phyloP scores from a whole-genome alignment of 2,888 invertebrate species.

The Polyommatus iphigenia region DNA sequence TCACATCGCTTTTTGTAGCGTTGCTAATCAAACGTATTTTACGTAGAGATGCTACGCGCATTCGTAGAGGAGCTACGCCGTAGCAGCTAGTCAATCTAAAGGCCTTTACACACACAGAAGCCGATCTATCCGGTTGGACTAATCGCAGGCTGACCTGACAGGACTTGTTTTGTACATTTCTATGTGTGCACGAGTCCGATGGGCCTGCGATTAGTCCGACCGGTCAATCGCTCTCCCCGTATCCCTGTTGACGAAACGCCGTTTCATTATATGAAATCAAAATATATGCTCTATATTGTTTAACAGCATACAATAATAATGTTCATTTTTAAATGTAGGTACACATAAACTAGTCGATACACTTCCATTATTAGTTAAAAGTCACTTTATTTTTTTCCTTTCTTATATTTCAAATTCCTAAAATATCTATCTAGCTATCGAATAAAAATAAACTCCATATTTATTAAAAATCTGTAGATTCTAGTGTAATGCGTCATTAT shows the following conservation, averaged over 20 bases:
- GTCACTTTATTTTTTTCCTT: not conserved
- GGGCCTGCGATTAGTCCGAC: not conserved
- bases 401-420: not conserved
- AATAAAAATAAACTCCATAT: not conserved
- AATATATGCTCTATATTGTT: not conserved
- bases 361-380: not conserved
- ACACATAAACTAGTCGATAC: not conserved
- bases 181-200: not conserved
- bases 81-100: not conserved
- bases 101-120: not conserved
- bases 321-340: not conserved
- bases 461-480: not conserved
- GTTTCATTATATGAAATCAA: not conserved
- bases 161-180: not conserved
- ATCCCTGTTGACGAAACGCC: not conserved
- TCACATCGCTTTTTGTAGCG: not conserved
- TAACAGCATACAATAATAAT: not conserved
- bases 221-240: not conserved
- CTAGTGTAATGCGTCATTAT: not conserved
- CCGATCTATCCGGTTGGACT: not conserved
- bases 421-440: not conserved
- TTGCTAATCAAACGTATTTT: not conserved
- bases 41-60: not conserved
- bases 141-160: not conserved
- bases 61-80: not conserved